Evolutionary conservation across 2,113 vertebrate species (phyloP).

Genomic region (Nansenia antarctica): DNA sequence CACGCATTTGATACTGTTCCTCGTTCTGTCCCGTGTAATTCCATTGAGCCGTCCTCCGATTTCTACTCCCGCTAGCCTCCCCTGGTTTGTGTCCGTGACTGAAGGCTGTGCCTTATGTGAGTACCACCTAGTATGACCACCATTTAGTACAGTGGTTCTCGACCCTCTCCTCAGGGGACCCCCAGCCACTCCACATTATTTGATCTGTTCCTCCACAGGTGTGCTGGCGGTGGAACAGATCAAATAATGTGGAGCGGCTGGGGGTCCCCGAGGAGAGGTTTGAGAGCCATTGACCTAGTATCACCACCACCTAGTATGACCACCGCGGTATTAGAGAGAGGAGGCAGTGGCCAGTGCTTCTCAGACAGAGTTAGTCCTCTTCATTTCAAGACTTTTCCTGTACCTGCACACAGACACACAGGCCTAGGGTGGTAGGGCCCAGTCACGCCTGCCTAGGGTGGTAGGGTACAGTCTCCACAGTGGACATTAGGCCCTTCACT

Average conservation of each 20-base stretch:
- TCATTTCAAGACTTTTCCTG: neutral
- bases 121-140: conserved; percentile 19
- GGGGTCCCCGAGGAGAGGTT: too few species aligned
- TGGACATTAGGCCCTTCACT: neutral
- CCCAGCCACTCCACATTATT: too few species aligned
- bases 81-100: conserved; percentile 15
- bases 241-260: too few species aligned
- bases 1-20: neutral
- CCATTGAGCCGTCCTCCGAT: neutral
- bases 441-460: neutral
- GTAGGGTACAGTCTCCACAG: neutral
- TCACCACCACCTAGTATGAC: conserved; percentile 21
- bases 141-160: too few species aligned
- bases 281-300: too few species aligned
- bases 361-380: neutral
- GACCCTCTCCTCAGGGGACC: too few species aligned
- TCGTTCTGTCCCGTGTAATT: neutral
- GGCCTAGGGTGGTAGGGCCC: neutral
- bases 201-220: too few species aligned
- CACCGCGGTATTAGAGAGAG: conserved; percentile 24
- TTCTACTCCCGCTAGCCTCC: too few species aligned
- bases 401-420: neutral
- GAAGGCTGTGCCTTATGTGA: conserved; percentile 58
- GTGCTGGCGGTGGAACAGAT: too few species aligned
- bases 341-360: neutral